phyloP scores from a whole-genome alignment of 2,797 vertebrate genomes.

The Avahi laniger region DNA sequence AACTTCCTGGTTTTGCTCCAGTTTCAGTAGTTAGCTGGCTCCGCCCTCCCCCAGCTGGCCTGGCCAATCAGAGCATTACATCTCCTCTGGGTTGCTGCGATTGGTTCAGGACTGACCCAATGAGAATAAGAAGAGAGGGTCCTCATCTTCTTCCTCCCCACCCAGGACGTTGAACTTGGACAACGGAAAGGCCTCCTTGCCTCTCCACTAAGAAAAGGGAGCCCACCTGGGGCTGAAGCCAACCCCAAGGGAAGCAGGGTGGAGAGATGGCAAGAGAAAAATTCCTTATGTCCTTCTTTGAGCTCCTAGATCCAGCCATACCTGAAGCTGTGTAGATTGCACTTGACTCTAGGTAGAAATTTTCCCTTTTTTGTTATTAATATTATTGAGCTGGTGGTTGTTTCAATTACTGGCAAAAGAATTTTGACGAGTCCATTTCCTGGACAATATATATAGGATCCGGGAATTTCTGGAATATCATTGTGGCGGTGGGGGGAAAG shows the following conservation, averaged over 20 bases:
- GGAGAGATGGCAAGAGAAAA: background rate
- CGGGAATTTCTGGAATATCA: background rate
- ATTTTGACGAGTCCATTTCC: background rate
- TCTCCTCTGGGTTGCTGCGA: background rate
- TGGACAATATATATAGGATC: background rate
- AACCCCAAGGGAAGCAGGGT: too few relatives aligned
- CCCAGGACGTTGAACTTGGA: background rate
- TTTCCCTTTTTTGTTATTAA: background rate
- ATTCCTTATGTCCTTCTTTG: background rate
- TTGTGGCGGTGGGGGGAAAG: background rate
- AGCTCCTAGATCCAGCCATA: background rate
- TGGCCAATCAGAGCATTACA: background rate
- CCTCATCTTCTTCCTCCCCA: background rate
- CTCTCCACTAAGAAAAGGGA: background rate
- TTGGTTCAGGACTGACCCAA: background rate
- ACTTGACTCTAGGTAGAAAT: too few relatives aligned
- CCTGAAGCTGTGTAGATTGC: background rate
- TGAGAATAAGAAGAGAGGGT: background rate
- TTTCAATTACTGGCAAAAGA: background rate
- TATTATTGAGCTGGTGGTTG: background rate
- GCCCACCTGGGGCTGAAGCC: background rate
- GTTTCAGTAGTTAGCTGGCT: background rate
- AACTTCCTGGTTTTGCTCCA: background rate
- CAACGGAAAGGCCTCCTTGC: background rate
- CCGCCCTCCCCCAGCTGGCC: background rate